phyloP scores from a whole-genome alignment of 2,797 vertebrate species.

The Pachyuromys duprasi region DNA sequence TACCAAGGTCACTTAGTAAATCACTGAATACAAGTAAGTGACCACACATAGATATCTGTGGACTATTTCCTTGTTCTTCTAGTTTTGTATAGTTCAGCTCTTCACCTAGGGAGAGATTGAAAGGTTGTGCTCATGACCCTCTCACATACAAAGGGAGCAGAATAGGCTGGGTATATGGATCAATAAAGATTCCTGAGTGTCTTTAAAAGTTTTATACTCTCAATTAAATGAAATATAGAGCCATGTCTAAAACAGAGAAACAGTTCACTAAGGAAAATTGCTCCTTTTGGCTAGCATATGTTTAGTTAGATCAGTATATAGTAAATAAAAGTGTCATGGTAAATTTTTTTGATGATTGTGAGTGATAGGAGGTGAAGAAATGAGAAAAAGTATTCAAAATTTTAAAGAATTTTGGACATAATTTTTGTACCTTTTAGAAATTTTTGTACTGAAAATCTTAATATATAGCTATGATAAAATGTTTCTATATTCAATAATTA shows the following conservation, averaged over 20 bases:
- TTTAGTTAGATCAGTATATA: not conserved
- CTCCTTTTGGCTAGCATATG: not conserved
- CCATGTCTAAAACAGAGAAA: not conserved
- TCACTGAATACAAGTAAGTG: not conserved
- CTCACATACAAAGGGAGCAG: not conserved
- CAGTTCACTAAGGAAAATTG: not conserved
- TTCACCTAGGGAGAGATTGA: conserved; percentile 30
- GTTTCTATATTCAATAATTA: not conserved
- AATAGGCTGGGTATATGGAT: not conserved
- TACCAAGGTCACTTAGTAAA: not conserved
- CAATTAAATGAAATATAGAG: not conserved
- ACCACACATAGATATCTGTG: not conserved
- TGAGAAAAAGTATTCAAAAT: not conserved
- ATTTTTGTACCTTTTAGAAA: conserved; percentile 24
- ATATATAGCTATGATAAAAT: not conserved
- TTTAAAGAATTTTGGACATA: not conserved
- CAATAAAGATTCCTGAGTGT: conserved; percentile 15
- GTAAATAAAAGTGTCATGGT: conserved; percentile 24
- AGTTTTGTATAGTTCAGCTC: conserved; percentile 1
- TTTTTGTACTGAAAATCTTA: not conserved
- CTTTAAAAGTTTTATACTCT: conserved; percentile 9
- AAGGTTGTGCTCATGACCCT: conserved; percentile 35
- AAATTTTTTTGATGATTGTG: not conserved
- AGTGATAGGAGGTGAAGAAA: not conserved
- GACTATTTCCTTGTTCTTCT: conserved; percentile 11